Evolutionary conservation across 2,113 vertebrate genomes (phyloP).

Genomic region (Numenius arquata): DNA sequence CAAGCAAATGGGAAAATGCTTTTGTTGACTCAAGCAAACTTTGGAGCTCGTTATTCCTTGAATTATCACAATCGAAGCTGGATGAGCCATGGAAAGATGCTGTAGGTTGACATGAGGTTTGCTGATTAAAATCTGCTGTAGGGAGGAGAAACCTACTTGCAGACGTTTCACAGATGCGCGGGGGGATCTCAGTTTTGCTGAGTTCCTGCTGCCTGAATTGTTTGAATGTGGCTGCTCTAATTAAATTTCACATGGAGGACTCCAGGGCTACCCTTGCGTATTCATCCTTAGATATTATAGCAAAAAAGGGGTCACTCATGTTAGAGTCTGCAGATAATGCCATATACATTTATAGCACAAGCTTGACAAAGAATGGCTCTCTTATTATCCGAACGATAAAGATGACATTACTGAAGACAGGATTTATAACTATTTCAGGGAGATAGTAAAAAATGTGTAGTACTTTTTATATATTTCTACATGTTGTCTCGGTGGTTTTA

Average conservation of each 20-base stretch:
- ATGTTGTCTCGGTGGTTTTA: not conserved
- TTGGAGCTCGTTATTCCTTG: not conserved
- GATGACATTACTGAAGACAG: not conserved
- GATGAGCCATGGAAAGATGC: not conserved
- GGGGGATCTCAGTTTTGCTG: not conserved
- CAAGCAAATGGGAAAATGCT: not conserved
- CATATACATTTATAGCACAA: not conserved
- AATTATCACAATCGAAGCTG: not conserved
- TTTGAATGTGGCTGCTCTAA: not conserved
- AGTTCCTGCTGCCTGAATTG: not conserved
- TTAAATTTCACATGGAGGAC: not conserved
- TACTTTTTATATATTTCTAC: not conserved
- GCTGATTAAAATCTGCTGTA: not conserved
- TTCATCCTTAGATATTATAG: not conserved
- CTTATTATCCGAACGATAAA: not conserved
- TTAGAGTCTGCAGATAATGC: not conserved
- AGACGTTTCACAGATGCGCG: fast-evolving
- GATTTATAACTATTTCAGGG: not conserved
- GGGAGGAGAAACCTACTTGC: not conserved
- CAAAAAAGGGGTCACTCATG: not conserved
- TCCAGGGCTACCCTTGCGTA: not conserved
- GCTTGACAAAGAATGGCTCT: not conserved
- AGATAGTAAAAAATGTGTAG: not conserved
- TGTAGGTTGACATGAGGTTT: not conserved
- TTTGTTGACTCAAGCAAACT: not conserved